These are phyloP conservation scores for Blastobasis lacticolella DNA, from an alignment of 2,888 invertebrate genomes.

Conservation along the genomic window DNA sequence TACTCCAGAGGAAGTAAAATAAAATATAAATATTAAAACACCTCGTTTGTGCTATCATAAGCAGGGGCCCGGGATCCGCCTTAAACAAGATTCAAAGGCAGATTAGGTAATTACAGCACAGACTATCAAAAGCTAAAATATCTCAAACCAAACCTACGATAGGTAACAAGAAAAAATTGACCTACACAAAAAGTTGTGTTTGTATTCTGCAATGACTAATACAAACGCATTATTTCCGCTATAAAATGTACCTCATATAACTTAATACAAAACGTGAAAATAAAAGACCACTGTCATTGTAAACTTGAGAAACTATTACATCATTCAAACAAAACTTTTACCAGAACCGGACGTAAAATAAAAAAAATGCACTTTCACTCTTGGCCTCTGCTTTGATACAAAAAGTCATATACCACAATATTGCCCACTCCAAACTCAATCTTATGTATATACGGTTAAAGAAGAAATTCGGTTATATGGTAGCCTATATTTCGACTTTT, in stretches of 20 bases:
- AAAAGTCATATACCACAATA: slow-evolving; percentile 23
- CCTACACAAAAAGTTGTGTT: no score
- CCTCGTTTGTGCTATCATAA: no score
- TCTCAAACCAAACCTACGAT: no score
- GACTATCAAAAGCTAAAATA: no score
- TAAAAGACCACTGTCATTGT: slow-evolving; percentile 23
- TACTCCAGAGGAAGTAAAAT: no score
- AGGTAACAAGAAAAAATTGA: no score
- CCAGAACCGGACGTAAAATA: slow-evolving; percentile 57
- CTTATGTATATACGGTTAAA: slow-evolving; percentile 12
- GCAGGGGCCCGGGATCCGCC: no score
- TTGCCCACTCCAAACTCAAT: slow-evolving; percentile 16
- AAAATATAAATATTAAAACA: no score
- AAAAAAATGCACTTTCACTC: slow-evolving; percentile 65
- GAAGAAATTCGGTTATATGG: slow-evolving; percentile 4
- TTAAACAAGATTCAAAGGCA: no score
- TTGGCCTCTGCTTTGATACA: slow-evolving; percentile 18
- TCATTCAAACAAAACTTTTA: slow-evolving; percentile 62
- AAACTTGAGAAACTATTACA: slow-evolving; percentile 49
- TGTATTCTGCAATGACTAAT: slow-evolving; percentile 3
- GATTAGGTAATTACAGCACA: no score
- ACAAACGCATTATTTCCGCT: slow-evolving; percentile 13
- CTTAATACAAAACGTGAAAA: slow-evolving; percentile 21
- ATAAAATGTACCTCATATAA: slow-evolving; percentile 17
- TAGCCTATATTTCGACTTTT: no score